These are phyloP conservation scores for Rhamnusium bicolor DNA, from an alignment of 2,888 invertebrate species.

Conservation along the genomic window DNA sequence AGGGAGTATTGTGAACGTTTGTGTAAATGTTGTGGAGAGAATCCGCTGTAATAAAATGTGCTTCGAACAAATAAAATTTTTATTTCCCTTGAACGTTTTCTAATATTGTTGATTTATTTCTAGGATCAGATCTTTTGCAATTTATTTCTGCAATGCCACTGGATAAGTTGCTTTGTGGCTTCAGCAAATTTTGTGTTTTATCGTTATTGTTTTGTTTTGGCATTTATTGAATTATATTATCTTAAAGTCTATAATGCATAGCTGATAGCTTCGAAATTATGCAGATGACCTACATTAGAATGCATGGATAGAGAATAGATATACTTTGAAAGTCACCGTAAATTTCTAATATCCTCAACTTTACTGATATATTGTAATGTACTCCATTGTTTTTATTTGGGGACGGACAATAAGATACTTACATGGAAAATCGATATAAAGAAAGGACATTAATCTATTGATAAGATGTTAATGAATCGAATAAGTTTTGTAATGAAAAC, in stretches of 20 bases:
- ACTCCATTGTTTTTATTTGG: background rate
- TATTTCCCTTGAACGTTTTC: background rate
- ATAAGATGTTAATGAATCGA: too few species aligned
- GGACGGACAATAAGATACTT: too few species aligned
- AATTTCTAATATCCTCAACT: background rate
- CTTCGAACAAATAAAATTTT: slow-evolving; percentile 12
- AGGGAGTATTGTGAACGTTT: background rate
- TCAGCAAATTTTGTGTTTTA: slow-evolving; percentile 15
- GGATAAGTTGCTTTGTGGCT: background rate
- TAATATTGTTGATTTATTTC: slow-evolving; percentile 4
- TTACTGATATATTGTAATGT: background rate
- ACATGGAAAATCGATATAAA: too few species aligned
- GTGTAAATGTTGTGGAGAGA: background rate
- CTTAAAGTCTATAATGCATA: background rate
- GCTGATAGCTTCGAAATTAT: background rate
- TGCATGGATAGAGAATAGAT: background rate
- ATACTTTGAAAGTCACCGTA: background rate
- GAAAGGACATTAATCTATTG: too few species aligned
- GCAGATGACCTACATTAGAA: slow-evolving; percentile 8
- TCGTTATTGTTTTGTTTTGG: slow-evolving; percentile 22
- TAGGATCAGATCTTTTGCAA: background rate
- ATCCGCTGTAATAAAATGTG: slow-evolving; percentile 3
- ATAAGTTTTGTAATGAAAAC: too few species aligned
- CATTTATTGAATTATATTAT: slow-evolving; percentile 9
- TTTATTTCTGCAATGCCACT: background rate